Evolutionary conservation across 1,140 invertebrate species (phyloP).

Genomic region (Sycobia sp.): DNA sequence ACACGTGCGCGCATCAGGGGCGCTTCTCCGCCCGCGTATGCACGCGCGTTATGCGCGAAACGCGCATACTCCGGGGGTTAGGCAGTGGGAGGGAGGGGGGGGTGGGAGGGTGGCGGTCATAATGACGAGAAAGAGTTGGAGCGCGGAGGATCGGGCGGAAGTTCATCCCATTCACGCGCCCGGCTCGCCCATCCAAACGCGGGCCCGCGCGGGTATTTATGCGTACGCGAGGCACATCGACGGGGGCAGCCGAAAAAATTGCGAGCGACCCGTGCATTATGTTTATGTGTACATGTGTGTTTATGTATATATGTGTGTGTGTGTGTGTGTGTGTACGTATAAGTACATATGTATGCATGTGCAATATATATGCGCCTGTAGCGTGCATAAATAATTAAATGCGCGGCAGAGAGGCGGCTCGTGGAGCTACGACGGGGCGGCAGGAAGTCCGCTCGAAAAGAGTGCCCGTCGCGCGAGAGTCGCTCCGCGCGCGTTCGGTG

Average conservation of each 20-base stretch:
- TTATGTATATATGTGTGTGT: too few relatives aligned
- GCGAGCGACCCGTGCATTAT: too few relatives aligned
- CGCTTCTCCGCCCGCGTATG: constrained; percentile 9
- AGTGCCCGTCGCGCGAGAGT: too few relatives aligned
- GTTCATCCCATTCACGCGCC: constrained; percentile 8
- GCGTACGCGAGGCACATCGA: background rate
- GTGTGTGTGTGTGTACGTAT: background rate
- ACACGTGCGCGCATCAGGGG: constrained; percentile 28
- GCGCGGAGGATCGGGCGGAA: constrained; percentile 1
- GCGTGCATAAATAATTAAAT: constrained; percentile 2
- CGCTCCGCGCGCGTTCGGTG: too few relatives aligned
- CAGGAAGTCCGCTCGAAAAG: constrained; percentile 15
- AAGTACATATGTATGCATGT: background rate
- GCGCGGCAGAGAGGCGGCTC: background rate
- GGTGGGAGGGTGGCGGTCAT: too few relatives aligned
- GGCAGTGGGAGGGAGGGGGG: background rate
- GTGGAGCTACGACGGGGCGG: too few relatives aligned
- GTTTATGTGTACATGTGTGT: too few relatives aligned
- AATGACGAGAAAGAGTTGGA: too few relatives aligned
- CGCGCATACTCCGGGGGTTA: background rate
- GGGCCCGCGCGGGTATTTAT: background rate
- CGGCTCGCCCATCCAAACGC: background rate
- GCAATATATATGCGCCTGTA: too few relatives aligned
- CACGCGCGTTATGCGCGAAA: background rate
- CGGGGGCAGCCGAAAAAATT: background rate